phyloP scores from a whole-genome alignment of 2,113 vertebrate genomes.

The Melanerpes aurifrons region DNA sequence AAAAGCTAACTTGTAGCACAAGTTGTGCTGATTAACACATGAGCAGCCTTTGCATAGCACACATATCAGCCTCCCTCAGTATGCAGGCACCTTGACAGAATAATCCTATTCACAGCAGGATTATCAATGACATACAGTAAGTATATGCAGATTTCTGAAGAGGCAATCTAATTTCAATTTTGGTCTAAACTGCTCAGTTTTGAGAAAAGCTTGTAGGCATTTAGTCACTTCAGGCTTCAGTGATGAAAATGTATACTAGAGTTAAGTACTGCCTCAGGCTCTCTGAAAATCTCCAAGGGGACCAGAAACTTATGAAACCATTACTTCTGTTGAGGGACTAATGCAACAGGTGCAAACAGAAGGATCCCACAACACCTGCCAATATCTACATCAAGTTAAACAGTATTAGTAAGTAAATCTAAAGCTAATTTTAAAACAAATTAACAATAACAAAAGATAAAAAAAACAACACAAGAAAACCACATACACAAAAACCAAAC shows the following conservation, averaged over 20 bases:
- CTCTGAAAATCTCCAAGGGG: background rate
- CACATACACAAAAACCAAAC: background rate
- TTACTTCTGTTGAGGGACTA: background rate
- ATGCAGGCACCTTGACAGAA: background rate
- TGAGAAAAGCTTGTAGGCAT: background rate
- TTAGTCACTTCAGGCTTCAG: background rate
- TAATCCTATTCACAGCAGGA: background rate
- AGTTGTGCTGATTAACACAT: conserved; percentile 37
- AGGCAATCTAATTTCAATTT: background rate
- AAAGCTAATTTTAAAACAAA: background rate
- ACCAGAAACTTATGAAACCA: background rate
- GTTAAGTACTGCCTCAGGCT: background rate
- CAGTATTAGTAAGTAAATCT: background rate
- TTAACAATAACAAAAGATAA: background rate
- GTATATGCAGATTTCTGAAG: background rate
- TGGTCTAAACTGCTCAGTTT: background rate
- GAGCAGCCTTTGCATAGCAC: conserved; percentile 12
- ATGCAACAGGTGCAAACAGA: background rate
- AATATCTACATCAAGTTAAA: background rate
- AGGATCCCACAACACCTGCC: background rate
- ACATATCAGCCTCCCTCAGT: background rate
- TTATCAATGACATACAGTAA: background rate
- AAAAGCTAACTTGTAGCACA: background rate
- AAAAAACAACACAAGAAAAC: background rate
- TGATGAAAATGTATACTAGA: background rate